Percentiles rank a stretch among this genome's conserved stretches.
phyloP scores from a whole-genome alignment of 2,797 vertebrate species.

The Sparidentex hasta region DNA sequence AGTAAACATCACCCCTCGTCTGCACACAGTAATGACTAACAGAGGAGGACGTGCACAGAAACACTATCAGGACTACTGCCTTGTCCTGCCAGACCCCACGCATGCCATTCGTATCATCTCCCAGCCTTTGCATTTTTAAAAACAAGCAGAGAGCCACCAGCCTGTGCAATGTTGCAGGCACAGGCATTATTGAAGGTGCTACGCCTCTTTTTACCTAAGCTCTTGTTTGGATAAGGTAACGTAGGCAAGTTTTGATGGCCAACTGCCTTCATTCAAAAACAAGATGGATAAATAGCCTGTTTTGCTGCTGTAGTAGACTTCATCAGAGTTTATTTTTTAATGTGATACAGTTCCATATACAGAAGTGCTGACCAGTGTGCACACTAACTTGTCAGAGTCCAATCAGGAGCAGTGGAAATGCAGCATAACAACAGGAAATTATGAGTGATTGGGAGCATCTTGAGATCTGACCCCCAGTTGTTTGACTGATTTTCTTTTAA shows the following conservation, averaged over 20 bases:
- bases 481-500: conserved; percentile 86
- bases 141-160: conserved; percentile 50
- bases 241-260: conserved; percentile 4
- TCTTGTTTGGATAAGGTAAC: conserved; percentile 60
- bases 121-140: conserved; percentile 58
- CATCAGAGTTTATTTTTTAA: conserved; percentile 45
- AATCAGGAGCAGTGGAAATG: conserved; percentile 72
- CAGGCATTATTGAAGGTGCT: conserved; percentile 58
- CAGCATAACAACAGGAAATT: conserved; percentile 81
- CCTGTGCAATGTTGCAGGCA: conserved; percentile 28
- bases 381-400: conserved; percentile 65
- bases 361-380: conserved; percentile 51
- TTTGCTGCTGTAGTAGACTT: conserved; percentile 32
- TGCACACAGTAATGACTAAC: conserved; percentile 87
- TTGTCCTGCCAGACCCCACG: conserved; percentile 74
- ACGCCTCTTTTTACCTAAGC: conserved; percentile 60
- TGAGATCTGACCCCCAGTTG: conserved; percentile 86
- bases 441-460: conserved; percentile 85
- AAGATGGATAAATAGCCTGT: conserved; percentile 52
- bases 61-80: conserved; percentile 78
- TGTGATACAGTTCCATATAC: conserved; percentile 33
- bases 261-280: conserved; percentile 42
- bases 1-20: conserved; percentile 86
- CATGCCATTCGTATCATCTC: conserved; percentile 70
- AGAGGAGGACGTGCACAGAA: conserved; percentile 83